Percentiles rank a stretch among this genome's conserved stretches.
phyloP scores from a whole-genome alignment of 2,888 invertebrate species.

The Tachina fera region DNA sequence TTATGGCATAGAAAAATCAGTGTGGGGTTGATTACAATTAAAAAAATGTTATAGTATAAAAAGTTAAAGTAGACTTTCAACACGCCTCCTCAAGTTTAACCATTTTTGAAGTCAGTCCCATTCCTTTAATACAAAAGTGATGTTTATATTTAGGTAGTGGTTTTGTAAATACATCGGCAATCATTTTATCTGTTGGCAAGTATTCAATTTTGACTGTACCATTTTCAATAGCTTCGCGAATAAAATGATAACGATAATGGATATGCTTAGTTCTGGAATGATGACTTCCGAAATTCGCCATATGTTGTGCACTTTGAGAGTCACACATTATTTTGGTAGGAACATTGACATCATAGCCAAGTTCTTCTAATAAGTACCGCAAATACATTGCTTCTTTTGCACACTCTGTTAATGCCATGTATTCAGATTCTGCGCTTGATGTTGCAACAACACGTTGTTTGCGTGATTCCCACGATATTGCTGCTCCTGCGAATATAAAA shows the following conservation, averaged over 20 bases:
- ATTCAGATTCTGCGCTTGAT: not conserved
- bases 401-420: not conserved
- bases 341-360: conserved; percentile 1
- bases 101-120: not conserved
- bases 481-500: conserved; percentile 16
- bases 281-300: conserved; percentile 45
- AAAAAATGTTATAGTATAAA: too few relatives aligned
- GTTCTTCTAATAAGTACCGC: conserved; percentile 39
- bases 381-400: conserved; percentile 59
- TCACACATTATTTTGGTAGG: conserved; percentile 31
- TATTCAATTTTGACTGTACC: conserved; percentile 39
- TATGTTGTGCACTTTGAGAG: conserved; percentile 52
- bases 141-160: conserved; percentile 9
- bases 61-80: too few relatives aligned
- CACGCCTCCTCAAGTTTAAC: not conserved
- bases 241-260: conserved; percentile 52
- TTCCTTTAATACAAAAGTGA: not conserved
- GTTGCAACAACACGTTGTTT: conserved; percentile 12
- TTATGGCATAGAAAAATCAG: too few relatives aligned
- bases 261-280: conserved; percentile 52
- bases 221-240: conserved; percentile 38
- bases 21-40: too few relatives aligned
- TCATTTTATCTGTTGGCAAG: conserved; percentile 40
- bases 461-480: not conserved
- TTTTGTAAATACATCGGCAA: conserved; percentile 17